phyloP scores from a whole-genome alignment of 2,888 invertebrate species.

The Oscheius onirici region DNA sequence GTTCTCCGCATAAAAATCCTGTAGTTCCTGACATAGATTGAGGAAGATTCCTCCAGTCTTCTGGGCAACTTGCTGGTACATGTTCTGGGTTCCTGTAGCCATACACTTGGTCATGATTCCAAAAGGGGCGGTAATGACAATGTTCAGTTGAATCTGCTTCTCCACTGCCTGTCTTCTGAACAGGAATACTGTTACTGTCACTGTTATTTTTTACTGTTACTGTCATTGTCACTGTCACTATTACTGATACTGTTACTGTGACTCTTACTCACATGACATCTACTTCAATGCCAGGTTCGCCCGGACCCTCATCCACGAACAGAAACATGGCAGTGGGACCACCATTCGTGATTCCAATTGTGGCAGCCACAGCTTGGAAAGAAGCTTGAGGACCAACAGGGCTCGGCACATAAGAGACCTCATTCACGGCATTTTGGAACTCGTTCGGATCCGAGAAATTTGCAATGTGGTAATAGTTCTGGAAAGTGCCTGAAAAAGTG shows the following conservation, averaged over 20 bases:
- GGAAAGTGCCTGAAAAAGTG: neutral
- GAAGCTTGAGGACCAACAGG: constrained; percentile 39
- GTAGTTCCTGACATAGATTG: constrained; percentile 40
- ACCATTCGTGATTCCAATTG: constrained; percentile 35
- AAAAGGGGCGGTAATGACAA: constrained; percentile 45
- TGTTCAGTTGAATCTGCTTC: constrained; percentile 22
- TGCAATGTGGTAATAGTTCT: neutral
- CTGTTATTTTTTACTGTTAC: neutral
- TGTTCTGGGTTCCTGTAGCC: neutral
- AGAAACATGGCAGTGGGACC: constrained; percentile 48
- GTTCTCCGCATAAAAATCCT: constrained; percentile 23
- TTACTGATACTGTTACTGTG: neutral
- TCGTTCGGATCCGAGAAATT: neutral
- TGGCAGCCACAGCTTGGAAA: constrained; percentile 37
- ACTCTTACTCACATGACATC: constrained; percentile 42
- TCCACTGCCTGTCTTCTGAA: neutral
- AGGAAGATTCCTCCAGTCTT: constrained; percentile 48
- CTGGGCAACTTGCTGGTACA: constrained; percentile 38
- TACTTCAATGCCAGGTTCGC: constrained; percentile 11
- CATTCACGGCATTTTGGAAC: constrained; percentile 12
- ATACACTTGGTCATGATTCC: constrained; percentile 32
- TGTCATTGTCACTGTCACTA: neutral
- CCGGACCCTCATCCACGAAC: constrained; percentile 38
- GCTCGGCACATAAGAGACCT: constrained; percentile 23
- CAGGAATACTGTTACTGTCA: neutral